Evolutionary conservation across 2,113 vertebrate genomes (phyloP), one percentile per base, ranked within the genome.

Genomic region (Illadopsis cleaveri): DNA sequence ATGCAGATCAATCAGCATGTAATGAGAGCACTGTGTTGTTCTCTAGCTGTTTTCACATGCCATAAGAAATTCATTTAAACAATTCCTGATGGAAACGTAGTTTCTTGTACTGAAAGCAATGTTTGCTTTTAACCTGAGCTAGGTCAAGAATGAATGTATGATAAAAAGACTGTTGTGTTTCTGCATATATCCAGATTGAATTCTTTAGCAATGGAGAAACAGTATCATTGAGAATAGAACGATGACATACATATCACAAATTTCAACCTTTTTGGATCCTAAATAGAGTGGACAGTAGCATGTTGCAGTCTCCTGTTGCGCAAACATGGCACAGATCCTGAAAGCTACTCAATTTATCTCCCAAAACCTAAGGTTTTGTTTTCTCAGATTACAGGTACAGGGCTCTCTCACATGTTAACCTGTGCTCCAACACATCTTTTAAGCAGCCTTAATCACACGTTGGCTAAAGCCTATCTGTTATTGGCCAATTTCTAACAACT

Each of bases 281-380:
- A 91, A 95, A 94, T 48, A 88, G 71, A 95, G 93, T 40, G 78
- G 66, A 91, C 35, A 92, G 71, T 73, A 96, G 51, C 42, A 72
- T 5, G 4, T 76, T 95, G 50, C 50, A 93, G 47, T 93, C 80
- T 97, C 57, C 82, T 95, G 68, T 53, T 90, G 30, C 92, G 87
- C 56, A 91, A 35, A 53, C 65, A 57, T 66, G 30, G 27, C 35
- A 95, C 47, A 96, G 78, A 93, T 75, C 91, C 69, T 91, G 84
- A 92, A 96, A 95, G 86, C 78, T 94, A 81, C 96, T 94, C 89
- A 92, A 91, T 91, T 94, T 93, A 48, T 97, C 89, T 96, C 95
- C 88, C 53, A 58, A 94, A 97, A 96, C 73, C 56, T 73, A 92
- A 94, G 48, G 60, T 75, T 90, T 89, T 84, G 79, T 72, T 95